These are phyloP conservation scores for Phainopepla nitens DNA, from an alignment of 2,113 vertebrate genomes.

Conservation along the genomic window DNA sequence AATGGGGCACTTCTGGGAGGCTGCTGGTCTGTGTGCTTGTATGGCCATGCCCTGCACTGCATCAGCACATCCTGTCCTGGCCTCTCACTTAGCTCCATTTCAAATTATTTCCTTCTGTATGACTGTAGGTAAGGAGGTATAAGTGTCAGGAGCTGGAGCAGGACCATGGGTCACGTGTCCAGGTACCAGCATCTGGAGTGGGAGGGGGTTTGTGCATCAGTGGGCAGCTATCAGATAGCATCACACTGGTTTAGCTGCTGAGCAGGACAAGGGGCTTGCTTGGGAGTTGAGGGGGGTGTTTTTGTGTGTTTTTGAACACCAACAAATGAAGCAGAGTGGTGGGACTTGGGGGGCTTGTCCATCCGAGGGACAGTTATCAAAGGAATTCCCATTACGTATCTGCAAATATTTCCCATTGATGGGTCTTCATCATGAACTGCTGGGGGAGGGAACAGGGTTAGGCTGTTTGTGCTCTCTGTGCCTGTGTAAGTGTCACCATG, in stretches of 20 bases:
- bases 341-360: accelerated
- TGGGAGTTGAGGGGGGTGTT: accelerated
- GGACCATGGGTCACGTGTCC: accelerated
- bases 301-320: background rate
- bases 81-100: background rate
- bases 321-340: background rate
- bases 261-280: background rate
- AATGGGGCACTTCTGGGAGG: background rate
- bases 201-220: background rate
- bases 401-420: background rate
- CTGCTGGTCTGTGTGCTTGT: accelerated
- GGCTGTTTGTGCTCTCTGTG: background rate
- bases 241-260: background rate
- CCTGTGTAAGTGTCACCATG: background rate
- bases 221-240: background rate
- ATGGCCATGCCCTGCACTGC: background rate
- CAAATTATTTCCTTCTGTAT: background rate
- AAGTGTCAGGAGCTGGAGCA: background rate
- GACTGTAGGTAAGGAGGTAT: accelerated
- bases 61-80: background rate
- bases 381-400: accelerated
- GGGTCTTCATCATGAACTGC: background rate
- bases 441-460: background rate
- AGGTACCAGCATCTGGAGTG: accelerated
- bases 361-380: accelerated